These are phyloP conservation scores for Phalanger gymnotis DNA, from an alignment of 2,797 vertebrate species.

Conservation along the genomic window DNA sequence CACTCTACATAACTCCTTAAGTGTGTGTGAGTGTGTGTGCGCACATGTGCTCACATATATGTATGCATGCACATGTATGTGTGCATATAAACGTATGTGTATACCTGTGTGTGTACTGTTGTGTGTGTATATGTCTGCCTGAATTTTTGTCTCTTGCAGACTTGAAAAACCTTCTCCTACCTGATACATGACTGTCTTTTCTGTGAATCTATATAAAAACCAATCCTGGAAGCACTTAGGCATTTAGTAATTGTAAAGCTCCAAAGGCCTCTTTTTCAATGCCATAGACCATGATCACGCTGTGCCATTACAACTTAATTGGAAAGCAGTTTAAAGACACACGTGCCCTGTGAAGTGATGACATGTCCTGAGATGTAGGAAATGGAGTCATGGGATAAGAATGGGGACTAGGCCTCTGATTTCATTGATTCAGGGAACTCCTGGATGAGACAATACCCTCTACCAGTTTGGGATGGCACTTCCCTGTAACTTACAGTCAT, in stretches of 20 bases:
- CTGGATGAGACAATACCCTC: not conserved
- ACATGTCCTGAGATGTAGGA: not conserved
- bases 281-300: too few species aligned
- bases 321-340: conserved; percentile 6
- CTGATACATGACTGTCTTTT: not conserved
- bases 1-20: not conserved
- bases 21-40: too few species aligned
- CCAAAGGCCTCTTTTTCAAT: not conserved
- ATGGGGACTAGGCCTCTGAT: not conserved
- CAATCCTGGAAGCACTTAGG: not conserved
- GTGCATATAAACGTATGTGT: too few species aligned
- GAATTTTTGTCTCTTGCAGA: not conserved
- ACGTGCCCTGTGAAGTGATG: not conserved
- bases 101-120: not conserved
- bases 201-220: not conserved
- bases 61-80: too few species aligned
- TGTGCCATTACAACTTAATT: not conserved
- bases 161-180: not conserved
- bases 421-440: not conserved
- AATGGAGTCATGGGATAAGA: not conserved
- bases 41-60: not conserved
- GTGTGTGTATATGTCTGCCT: not conserved
- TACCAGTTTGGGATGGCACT: not conserved
- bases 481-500: not conserved
- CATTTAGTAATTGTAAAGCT: not conserved